phyloP scores from a whole-genome alignment of 2,113 vertebrate genomes.

The Scomber japonicus region DNA sequence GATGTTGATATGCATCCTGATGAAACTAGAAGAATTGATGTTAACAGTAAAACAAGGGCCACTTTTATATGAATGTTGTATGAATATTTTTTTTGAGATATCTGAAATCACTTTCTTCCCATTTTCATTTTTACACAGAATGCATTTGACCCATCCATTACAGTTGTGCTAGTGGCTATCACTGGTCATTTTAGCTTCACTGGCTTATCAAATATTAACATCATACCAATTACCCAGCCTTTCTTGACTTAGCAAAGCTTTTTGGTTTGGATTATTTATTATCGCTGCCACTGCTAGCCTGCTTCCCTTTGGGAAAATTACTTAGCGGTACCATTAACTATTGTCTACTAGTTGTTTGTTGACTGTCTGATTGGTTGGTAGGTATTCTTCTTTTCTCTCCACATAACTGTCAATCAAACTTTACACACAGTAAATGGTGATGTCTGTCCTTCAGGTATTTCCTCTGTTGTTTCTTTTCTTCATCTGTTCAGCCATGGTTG shows the following conservation, averaged over 20 bases:
- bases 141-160: conserved; percentile 15
- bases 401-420: conserved; percentile 31
- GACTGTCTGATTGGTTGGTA: conserved; percentile 15
- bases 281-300: conserved; percentile 22
- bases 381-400: conserved; percentile 22
- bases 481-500: neutral
- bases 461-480: conserved; percentile 12
- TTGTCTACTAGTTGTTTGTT: neutral
- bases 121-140: neutral
- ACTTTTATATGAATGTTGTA: neutral
- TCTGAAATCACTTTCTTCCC: neutral
- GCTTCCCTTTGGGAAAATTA: conserved; percentile 36
- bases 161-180: conserved; percentile 25
- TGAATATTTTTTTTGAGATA: neutral
- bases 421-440: conserved; percentile 4
- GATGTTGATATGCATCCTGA: neutral
- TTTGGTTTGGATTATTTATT: conserved; percentile 62
- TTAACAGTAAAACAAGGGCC: neutral
- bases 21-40: neutral
- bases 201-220: conserved; percentile 62
- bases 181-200: conserved; percentile 60
- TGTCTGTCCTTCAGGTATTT: neutral
- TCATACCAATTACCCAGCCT: conserved; percentile 58
- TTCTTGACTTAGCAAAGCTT: conserved; percentile 46
- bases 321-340: conserved; percentile 30